A percentile compares a stretch with the other conserved stretches of the same genome.
These are phyloP conservation scores for Drosophila pseudoobscura DNA, from an alignment of 1,140 invertebrate genomes.

Conservation along the genomic window DNA sequence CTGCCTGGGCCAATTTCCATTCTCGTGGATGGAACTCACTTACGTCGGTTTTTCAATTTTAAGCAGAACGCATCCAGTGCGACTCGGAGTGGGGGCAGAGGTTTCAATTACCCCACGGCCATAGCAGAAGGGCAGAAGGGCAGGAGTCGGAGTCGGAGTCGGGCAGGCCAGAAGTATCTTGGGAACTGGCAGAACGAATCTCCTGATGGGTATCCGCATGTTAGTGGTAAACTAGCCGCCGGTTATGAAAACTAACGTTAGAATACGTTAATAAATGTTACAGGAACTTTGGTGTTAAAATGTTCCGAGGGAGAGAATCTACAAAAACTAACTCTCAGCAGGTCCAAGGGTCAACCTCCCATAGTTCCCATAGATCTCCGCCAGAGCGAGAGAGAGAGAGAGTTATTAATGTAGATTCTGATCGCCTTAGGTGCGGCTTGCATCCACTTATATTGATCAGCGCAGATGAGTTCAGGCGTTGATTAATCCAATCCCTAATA, in stretches of 20 bases:
- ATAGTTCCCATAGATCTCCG: not conserved
- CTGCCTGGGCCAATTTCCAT: constrained; percentile 56
- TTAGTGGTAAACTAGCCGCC: constrained; percentile 55
- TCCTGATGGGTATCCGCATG: constrained; percentile 43
- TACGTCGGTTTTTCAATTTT: constrained; percentile 74
- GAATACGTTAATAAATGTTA: not conserved
- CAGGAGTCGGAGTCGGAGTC: constrained; percentile 27
- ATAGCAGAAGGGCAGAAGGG: constrained; percentile 42
- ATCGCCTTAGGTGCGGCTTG: not conserved
- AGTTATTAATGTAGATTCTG: constrained; percentile 17
- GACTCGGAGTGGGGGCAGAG: constrained; percentile 43
- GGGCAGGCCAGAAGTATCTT: not conserved
- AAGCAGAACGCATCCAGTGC: constrained; percentile 22
- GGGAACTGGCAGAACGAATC: constrained; percentile 26
- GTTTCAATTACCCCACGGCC: constrained; percentile 72
- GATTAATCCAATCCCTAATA: constrained; percentile 47
- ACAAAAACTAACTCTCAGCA: not conserved
- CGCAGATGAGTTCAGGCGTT: constrained; percentile 13
- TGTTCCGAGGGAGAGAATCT: too few species aligned
- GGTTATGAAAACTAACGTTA: constrained; percentile 44
- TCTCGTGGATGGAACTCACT: constrained; percentile 68
- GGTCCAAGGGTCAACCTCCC: not conserved
- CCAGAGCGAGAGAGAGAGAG: constrained; percentile 16
- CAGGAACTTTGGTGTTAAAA: constrained; percentile 1
- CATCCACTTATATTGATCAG: constrained; percentile 28